Evolutionary conservation across 2,888 invertebrate genomes (phyloP), one percentile per base, ranked within the genome.

Genomic region (Exocentrus adspersus): DNA sequence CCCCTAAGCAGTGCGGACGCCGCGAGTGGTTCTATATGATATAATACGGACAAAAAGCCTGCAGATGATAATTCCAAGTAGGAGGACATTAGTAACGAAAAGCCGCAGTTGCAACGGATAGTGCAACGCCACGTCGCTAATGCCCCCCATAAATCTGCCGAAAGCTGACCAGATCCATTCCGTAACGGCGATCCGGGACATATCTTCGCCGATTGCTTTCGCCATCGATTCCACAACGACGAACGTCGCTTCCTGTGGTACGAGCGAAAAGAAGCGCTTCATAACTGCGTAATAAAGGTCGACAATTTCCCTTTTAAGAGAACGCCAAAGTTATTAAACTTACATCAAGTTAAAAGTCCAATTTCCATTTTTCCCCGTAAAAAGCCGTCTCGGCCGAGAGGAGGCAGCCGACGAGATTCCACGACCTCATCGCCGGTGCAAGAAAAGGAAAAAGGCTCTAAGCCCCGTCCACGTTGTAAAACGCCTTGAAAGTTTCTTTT

Each of bases 51-150:
- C 73, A 74, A 77, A 77, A 77, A 75, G 68, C 70, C 63, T 68
- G 72, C 68, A 74, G 72, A 71, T 72, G 72, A 76, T 75, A 78
- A 78, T 75, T 77, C 72, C 67, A 71, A 76, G 74, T 73, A 73
- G 74, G 76, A 74, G 71, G 73, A 67, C 74, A 75, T 75, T 75
- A 73, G 73, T 74, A 75, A 76, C 78, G 75, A 76, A 74, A 70
- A 75, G 77, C 75, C n/a, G 72, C 78, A 76, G 77, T 77, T 75
- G 76, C 77, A 77, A 77, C 74, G 71, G 73, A 67, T n/a, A 57
- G 57, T 57, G 67, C 67, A 73, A 73, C 73, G 76, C 75, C 69
- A 74, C 74, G 72, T 68, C 65, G 74, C 75, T 78, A 78, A 77
- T 78, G 77, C 75, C 75, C 73, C 61, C 65, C 75, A 73, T 78